Base-by-base conservation (phyloP, 2,888 invertebrate species). In the Amblyjoppa fuscipennis region DNA sequence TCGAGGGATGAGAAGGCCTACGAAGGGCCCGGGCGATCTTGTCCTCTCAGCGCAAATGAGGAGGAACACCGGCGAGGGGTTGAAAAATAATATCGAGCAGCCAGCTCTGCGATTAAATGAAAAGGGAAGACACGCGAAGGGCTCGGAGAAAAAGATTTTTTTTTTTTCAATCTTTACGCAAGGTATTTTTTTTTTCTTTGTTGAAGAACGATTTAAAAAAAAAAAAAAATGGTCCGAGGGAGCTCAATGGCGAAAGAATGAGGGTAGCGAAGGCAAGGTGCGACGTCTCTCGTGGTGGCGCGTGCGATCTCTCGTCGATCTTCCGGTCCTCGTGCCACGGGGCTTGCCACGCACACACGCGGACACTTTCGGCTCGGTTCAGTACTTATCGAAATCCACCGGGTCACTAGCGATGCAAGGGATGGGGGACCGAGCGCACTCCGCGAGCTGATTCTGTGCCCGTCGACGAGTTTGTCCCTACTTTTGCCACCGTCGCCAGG, bases 381-480 rank as follows among this genome's bases (percentile, higher is more conserved):
- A 75, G 78, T 45, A 45, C 59, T 75, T 80, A 69, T 76, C 38
- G 75, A 80, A 79, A 75, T 84, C 81, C 82, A 83, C 76, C 71
- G 69, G 61, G 25, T 69, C 83, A 84, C 86, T 86, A 75, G 74
- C 61, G 51, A 34, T 2, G 73, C 38, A 38, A 79, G 74, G 69
- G 59, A 83, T 41, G 69, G 64, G 74, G 76, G 70, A 76, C 83
- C 70, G 59, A 49, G 16, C 69, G 49, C 64, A 34, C 34, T 64
- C 74, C 69, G 66, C 75, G 78, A 82, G 74, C 59, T 82, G 81
- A 85, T 91, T 49, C 92, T 91, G 92, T 92, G 45, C 91, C 90
- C 87, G 84, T 83, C 85, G 88, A 79, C 77, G 70, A 79, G 66
- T 81, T 74, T 61, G 51, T 64, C 81, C 85, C 75, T 64, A 56